These are phyloP conservation scores for Conus ventricosus DNA, from an alignment of 1,140 invertebrate species.

Conservation along the genomic window DNA sequence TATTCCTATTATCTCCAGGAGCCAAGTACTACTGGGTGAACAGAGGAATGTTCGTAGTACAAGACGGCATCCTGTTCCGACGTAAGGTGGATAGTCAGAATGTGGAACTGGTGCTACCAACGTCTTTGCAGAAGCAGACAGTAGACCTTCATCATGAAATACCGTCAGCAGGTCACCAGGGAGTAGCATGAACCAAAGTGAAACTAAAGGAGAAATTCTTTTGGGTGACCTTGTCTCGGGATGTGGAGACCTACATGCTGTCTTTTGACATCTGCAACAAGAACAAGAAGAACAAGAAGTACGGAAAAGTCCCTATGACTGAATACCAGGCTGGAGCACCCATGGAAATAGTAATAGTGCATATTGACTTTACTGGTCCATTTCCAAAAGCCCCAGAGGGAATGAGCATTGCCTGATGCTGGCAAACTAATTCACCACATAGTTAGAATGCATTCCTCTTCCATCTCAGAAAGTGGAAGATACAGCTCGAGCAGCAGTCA, in stretches of 20 bases:
- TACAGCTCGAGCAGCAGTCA: not conserved
- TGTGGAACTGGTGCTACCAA: not conserved
- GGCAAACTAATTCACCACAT: conserved; percentile 24
- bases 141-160: not conserved
- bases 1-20: not conserved
- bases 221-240: not conserved
- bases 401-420: not conserved
- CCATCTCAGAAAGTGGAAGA: not conserved
- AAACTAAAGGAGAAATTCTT: conserved; percentile 13
- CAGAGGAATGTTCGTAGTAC: not conserved
- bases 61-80: not conserved
- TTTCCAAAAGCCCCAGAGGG: not conserved
- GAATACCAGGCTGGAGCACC: not conserved
- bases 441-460: conserved; percentile 7
- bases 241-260: not conserved
- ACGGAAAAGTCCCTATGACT: not conserved
- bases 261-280: not conserved
- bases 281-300: not conserved
- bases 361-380: not conserved
- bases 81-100: not conserved
- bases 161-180: not conserved
- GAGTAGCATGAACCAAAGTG: not conserved
- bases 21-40: not conserved
- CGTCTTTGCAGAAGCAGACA: not conserved
- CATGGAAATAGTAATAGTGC: conserved; percentile 9